Conservation (phyloP, 2,113 vertebrate species). For the Herpetotheres cachinnans region DNA sequence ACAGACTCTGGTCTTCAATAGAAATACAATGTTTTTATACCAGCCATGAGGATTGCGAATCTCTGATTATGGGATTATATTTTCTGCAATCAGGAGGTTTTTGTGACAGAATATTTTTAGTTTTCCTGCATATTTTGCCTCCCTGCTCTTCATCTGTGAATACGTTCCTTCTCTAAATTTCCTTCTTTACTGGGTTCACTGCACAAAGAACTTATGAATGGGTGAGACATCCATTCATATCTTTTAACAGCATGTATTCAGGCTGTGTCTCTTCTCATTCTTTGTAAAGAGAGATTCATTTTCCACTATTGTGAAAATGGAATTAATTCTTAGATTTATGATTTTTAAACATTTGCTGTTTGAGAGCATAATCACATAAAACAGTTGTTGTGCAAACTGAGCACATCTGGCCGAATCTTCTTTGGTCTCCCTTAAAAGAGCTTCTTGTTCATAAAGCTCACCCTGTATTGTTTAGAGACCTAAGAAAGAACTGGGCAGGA, state of each 20-base stretch:
- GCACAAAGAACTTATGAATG: conserved; percentile 41
- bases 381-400: not conserved
- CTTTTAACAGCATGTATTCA: conserved; percentile 15
- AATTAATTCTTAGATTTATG: conserved; percentile 55
- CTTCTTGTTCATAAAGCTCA: not conserved
- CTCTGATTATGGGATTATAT: conserved; percentile 47
- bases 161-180: conserved; percentile 2
- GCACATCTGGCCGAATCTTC: not conserved
- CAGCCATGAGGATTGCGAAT: not conserved
- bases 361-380: not conserved
- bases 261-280: not conserved
- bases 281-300: not conserved
- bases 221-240: conserved; percentile 50
- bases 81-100: conserved; percentile 10
- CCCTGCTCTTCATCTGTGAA: conserved; percentile 9
- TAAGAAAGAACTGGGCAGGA: not conserved
- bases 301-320: not conserved
- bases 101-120: conserved; percentile 33
- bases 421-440: not conserved
- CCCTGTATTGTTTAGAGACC: not conserved
- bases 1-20: not conserved
- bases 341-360: conserved; percentile 37
- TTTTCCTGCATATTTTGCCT: conserved; percentile 28
- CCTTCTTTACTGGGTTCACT: conserved; percentile 12
- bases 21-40: not conserved